Evolutionary conservation across 1,140 invertebrate species (phyloP).

Genomic region (Panagrolaimus sp.): DNA sequence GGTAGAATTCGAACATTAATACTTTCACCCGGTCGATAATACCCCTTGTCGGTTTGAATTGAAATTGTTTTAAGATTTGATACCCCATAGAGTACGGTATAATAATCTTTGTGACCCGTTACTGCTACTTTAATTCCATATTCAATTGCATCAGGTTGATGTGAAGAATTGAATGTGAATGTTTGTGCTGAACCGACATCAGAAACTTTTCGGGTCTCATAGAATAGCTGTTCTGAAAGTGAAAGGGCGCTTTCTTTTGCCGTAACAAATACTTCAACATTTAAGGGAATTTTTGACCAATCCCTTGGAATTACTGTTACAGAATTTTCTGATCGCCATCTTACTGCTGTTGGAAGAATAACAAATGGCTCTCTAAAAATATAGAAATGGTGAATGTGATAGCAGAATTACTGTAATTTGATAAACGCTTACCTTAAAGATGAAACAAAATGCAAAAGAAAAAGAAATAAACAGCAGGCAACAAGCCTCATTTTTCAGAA

Average conservation of each 20-base stretch:
- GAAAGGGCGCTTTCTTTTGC: neutral
- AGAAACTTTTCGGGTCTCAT: neutral
- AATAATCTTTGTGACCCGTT: neutral
- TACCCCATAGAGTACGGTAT: neutral
- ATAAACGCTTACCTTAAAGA: too few species aligned
- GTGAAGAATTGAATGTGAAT: too few species aligned
- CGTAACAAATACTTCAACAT: too few species aligned
- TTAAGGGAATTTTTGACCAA: too few species aligned
- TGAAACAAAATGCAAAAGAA: too few species aligned
- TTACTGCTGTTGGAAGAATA: conserved; percentile 20
- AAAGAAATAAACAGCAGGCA: too few species aligned
- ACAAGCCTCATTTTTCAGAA: too few species aligned
- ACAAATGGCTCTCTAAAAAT: conserved; percentile 19
- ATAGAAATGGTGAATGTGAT: neutral
- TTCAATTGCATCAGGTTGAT: neutral
- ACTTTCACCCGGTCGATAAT: neutral
- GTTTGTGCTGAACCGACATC: too few species aligned
- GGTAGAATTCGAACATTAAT: neutral
- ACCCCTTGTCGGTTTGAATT: conserved; percentile 9
- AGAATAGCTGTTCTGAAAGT: neutral
- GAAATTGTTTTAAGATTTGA: neutral
- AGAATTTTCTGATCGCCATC: conserved; percentile 15
- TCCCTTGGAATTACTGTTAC: conserved; percentile 24
- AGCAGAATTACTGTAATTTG: too few species aligned
- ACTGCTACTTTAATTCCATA: neutral